phyloP scores from a whole-genome alignment of 2,888 invertebrate species.

The Ennomos quercinarius region DNA sequence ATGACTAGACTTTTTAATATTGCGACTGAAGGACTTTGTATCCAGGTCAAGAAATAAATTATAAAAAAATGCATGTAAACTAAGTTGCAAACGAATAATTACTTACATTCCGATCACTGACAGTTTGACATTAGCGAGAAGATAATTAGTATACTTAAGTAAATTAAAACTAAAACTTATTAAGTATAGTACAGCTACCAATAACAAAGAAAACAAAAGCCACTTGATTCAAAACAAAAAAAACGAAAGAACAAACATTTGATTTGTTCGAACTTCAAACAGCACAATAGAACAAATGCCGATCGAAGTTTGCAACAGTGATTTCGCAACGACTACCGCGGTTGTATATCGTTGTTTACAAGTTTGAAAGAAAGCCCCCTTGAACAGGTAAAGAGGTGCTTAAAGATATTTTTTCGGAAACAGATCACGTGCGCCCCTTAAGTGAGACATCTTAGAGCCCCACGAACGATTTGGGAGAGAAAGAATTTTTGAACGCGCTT shows the following conservation, averaged over 20 bases:
- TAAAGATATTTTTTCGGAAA: conserved; percentile 78
- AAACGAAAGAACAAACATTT: conserved; percentile 38
- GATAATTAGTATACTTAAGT: not conserved
- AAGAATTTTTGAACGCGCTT: conserved; percentile 63
- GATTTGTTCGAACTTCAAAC: conserved; percentile 42
- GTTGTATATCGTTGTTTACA: conserved; percentile 69
- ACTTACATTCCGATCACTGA: no score
- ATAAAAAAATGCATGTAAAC: no score
- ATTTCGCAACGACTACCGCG: conserved; percentile 69
- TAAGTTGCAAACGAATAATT: no score
- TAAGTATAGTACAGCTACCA: not conserved
- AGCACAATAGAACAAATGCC: conserved; percentile 59
- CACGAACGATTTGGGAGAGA: conserved; percentile 67
- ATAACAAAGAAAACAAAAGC: not conserved
- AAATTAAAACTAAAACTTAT: conserved; percentile 3
- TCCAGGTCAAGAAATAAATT: no score
- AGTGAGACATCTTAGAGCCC: conserved; percentile 80
- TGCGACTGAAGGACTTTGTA: no score
- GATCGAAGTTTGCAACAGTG: conserved; percentile 71
- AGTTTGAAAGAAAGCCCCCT: conserved; percentile 61
- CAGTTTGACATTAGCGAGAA: no score
- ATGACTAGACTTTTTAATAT: no score
- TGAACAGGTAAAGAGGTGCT: conserved; percentile 72
- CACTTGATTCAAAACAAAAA: conserved; percentile 14
- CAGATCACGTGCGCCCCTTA: conserved; percentile 82